Percentiles rank a stretch among this genome's conserved stretches.
Evolutionary conservation across 2,888 invertebrate species (phyloP).

Genomic region (Nymphalis polychloros): DNA sequence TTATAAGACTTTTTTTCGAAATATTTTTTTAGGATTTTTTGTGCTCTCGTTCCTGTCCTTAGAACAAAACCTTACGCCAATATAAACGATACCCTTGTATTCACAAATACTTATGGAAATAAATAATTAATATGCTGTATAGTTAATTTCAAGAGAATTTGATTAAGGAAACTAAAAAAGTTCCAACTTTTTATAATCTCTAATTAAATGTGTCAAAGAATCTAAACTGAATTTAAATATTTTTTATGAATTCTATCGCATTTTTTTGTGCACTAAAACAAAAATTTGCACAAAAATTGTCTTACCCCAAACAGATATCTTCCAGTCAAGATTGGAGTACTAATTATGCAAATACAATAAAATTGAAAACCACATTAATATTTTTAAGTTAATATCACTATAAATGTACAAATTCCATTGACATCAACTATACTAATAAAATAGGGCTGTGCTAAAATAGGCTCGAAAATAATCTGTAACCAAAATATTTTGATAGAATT

Average conservation of each 20-base stretch:
- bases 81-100: neutral
- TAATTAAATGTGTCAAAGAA: no score
- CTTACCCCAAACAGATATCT: no score
- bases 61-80: no score
- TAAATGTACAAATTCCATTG: neutral
- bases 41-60: no score
- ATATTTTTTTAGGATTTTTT: no score
- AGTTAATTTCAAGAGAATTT: constrained; percentile 13
- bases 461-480: constrained; percentile 44
- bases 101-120: constrained; percentile 8
- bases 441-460: constrained; percentile 45
- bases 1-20: no score
- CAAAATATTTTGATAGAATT: constrained; percentile 36
- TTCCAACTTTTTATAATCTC: no score
- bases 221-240: no score
- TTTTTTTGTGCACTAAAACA: no score
- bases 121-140: constrained; percentile 12
- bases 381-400: neutral
- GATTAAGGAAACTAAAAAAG: neutral
- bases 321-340: no score
- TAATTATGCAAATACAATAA: neutral
- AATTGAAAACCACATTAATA: neutral
- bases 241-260: no score
- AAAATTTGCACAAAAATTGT: no score
- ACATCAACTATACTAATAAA: constrained; percentile 17